Evolutionary conservation across 2,797 vertebrate genomes (phyloP).

Genomic region (Falco rusticolus): DNA sequence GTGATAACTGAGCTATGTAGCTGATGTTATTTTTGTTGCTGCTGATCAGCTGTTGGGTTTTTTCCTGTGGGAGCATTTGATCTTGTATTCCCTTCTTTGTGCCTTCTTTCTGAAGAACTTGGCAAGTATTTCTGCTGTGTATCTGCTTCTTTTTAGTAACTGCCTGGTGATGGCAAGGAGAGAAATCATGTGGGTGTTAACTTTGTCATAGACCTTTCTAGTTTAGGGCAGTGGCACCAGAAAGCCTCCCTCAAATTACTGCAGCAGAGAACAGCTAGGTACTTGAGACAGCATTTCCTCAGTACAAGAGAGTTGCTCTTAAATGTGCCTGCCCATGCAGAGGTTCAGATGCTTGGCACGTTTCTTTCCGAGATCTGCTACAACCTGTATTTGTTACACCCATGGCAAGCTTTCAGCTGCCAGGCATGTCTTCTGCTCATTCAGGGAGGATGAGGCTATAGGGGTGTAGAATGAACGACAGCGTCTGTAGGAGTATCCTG

Average conservation of each 20-base stretch:
- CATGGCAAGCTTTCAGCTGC: not conserved
- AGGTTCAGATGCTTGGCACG: not conserved
- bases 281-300: not conserved
- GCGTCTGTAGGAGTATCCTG: fast-evolving
- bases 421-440: not conserved
- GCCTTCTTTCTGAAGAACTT: not conserved
- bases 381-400: not conserved
- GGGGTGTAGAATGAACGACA: not conserved
- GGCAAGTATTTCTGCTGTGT: not conserved
- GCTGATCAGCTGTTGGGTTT: not conserved
- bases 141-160: not conserved
- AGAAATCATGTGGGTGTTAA: not conserved
- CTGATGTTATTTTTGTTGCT: not conserved
- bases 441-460: not conserved
- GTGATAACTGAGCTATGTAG: not conserved
- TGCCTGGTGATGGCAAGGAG: not conserved
- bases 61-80: not conserved
- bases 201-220: not conserved
- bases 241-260: not conserved
- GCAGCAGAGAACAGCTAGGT: not conserved
- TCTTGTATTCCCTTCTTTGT: not conserved
- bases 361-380: not conserved
- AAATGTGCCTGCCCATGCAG: not conserved
- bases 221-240: not conserved
- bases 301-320: not conserved